Base-by-base conservation (phyloP, 2,888 invertebrate species). In the Quadroppia sp. region DNA sequence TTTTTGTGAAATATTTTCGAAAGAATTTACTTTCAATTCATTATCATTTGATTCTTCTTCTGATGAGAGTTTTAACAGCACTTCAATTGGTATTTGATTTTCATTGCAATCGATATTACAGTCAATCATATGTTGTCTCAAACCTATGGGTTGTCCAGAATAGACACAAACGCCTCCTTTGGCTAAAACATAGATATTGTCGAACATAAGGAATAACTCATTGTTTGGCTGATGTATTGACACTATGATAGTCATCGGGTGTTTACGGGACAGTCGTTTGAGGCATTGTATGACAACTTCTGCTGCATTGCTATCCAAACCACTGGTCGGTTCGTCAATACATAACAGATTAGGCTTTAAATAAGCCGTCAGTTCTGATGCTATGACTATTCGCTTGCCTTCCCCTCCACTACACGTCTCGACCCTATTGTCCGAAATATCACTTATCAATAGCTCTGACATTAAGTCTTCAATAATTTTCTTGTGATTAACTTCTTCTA, bases 211-310 rank as follows among this genome's bases (percentile, higher is more conserved):
- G 1, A 61, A 11, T 32, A 61, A 32, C n/a, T 61, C 59, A 32
- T 30, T 61, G 32, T 61, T 61, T 17, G 59, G 59, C 59, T 61
- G 59, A 61, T 61, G 59, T 61, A 61, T 61, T 15, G 28, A 25
- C 17, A n/a, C 30, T 32, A 61, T 32, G 9, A 61, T 30, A 1
- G 59, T n/a, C 7, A 61, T 61, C 1, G n/a, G 2, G 23, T 61
- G 30, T 3, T 30, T 32, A 17, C 32, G 59, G 11, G 59, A 17
- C 59, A 61, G n/a, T 61, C 32, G 15, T 61, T 61, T 61, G 3
- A 61, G 32, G 11, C 59, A 61, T 30, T 61, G n/a, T 2, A 53
- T 53, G 2, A 53, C 25, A 2, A 23, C 2, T 25, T 53, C 25
- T 9, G 59, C 59, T 1, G 32, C 28, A 17, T 28, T 9, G 15